These are phyloP conservation scores for Microchirus variegatus DNA, from an alignment of 2,797 vertebrate genomes.

Conservation along the genomic window DNA sequence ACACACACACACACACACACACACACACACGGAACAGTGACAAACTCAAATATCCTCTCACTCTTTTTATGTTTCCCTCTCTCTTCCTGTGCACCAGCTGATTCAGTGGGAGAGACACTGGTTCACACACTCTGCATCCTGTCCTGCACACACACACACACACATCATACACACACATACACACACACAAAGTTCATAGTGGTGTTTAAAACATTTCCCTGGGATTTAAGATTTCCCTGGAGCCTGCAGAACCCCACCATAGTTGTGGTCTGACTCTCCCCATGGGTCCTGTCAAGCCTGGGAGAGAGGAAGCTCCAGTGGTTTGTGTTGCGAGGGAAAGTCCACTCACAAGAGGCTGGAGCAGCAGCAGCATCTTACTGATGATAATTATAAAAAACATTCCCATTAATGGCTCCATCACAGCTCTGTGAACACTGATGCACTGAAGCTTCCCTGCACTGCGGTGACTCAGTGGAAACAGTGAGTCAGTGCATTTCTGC, in stretches of 20 bases:
- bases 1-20: conserved; percentile 27
- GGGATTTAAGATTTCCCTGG: conserved; percentile 79
- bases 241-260: conserved; percentile 79
- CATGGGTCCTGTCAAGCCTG: conserved; percentile 71
- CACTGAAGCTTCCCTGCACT: background rate
- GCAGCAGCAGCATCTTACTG: conserved; percentile 16
- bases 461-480: background rate
- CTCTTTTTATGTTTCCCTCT: conserved; percentile 49
- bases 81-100: conserved; percentile 57
- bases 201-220: conserved; percentile 67
- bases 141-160: conserved; percentile 50
- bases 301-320: conserved; percentile 67
- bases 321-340: conserved; percentile 60
- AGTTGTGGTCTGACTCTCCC: conserved; percentile 77
- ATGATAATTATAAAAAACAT: conserved; percentile 17
- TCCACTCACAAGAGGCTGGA: conserved; percentile 32
- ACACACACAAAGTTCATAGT: conserved; percentile 47
- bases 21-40: conserved; percentile 49
- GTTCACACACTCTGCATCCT: conserved; percentile 78
- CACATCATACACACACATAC: conserved; percentile 6
- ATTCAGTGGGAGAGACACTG: conserved; percentile 66
- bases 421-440: too few species aligned
- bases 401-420: conserved; percentile 1
- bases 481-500: conserved; percentile 26
- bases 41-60: conserved; percentile 45